A percentile compares a stretch with the other conserved stretches of the same genome.
Conservation (phyloP, 2,888 invertebrate species). For the Drosophila falleni region DNA sequence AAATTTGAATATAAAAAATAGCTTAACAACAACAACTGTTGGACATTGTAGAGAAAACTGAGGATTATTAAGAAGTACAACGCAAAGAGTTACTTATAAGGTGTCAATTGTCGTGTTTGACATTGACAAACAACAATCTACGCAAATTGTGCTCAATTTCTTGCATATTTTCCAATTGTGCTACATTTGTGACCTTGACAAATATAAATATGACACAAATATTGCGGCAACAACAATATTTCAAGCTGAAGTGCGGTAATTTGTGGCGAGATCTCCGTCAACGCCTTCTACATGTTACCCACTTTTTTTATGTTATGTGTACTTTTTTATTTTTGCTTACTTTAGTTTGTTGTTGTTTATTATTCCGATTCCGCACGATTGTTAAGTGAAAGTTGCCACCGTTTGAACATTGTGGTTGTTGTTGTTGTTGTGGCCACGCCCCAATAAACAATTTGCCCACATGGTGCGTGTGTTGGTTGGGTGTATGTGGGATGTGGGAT, state of each 20-base stretch:
- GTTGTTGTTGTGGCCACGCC: conserved; percentile 61
- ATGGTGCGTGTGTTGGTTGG: conserved; percentile 27
- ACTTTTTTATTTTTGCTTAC: conserved; percentile 19
- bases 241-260: conserved; percentile 39
- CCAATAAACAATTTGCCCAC: conserved; percentile 49
- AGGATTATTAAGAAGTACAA: conserved; percentile 3
- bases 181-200: conserved; percentile 57
- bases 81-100: not conserved
- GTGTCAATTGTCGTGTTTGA: conserved; percentile 16
- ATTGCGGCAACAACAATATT: conserved; percentile 42
- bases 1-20: conserved; percentile 11
- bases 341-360: conserved; percentile 46
- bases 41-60: too few relatives aligned
- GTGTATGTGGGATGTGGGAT: conserved; percentile 41
- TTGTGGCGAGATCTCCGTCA: conserved; percentile 58
- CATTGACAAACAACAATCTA: conserved; percentile 16
- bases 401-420: conserved; percentile 45
- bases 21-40: not conserved
- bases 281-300: conserved; percentile 49
- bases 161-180: conserved; percentile 8
- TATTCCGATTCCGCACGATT: conserved; percentile 69
- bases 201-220: conserved; percentile 65
- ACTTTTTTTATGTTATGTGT: conserved; percentile 37
- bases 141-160: conserved; percentile 24
- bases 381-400: conserved; percentile 76